Evolutionary conservation across 2,888 invertebrate genomes (phyloP).

Genomic region (Dione vanillae): DNA sequence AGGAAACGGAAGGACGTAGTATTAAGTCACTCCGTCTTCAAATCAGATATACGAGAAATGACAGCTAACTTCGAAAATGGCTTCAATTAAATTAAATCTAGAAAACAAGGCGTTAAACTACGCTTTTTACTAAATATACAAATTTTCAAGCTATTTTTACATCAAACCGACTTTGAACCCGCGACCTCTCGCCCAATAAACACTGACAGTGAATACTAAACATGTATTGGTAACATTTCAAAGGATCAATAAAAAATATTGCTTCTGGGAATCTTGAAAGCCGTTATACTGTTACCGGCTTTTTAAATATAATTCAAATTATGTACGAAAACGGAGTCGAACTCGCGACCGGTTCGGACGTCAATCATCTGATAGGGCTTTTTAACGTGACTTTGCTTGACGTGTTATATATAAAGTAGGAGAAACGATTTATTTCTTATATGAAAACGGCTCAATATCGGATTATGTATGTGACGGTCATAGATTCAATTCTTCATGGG

Average conservation of each 20-base stretch:
- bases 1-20: neutral
- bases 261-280: conserved; percentile 7
- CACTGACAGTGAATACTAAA: conserved; percentile 11
- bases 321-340: conserved; percentile 20
- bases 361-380: conserved; percentile 7
- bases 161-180: conserved; percentile 2
- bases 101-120: no score
- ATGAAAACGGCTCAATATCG: neutral
- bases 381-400: neutral
- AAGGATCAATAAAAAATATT: conserved; percentile 18
- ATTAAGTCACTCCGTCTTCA: neutral
- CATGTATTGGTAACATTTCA: conserved; percentile 4
- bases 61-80: no score
- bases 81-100: no score
- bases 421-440: neutral
- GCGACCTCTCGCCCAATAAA: neutral
- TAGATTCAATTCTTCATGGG: neutral
- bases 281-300: conserved; percentile 14
- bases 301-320: conserved; percentile 25
- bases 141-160: neutral
- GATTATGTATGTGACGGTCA: neutral
- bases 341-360: conserved; percentile 18
- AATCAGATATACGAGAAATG: no score
- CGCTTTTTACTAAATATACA: neutral
- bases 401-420: no score